Percentiles rank a stretch among this genome's conserved stretches.
Evolutionary conservation across 2,113 vertebrate genomes (phyloP).

Genomic region (Malurus alboscapulatus): DNA sequence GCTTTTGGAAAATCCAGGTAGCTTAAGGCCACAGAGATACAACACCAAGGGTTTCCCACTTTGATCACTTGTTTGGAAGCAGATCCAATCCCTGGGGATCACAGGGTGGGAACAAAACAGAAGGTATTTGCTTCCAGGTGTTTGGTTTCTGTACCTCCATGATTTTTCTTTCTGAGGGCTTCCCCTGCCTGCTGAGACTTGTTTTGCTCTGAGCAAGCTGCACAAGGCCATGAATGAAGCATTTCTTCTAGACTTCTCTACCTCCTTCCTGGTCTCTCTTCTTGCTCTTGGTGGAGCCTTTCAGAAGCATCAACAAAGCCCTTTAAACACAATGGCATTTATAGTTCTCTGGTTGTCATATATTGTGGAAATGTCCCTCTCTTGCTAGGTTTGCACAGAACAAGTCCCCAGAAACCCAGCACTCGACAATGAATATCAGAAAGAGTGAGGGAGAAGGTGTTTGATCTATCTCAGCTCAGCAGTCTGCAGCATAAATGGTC

Average conservation of each 20-base stretch:
- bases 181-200: slow-evolving; percentile 15
- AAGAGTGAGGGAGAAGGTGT: not conserved
- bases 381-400: not conserved
- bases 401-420: not conserved
- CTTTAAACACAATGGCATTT: not conserved
- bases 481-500: not conserved
- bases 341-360: not conserved
- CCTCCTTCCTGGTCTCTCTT: not conserved
- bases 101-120: not conserved
- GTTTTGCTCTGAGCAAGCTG: not conserved
- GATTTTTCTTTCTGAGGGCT: slow-evolving; percentile 8
- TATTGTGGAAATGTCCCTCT: not conserved
- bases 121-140: slow-evolving; percentile 4
- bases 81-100: not conserved
- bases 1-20: not conserved
- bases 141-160: not conserved
- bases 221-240: not conserved
- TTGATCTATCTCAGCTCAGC: not conserved
- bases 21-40: not conserved
- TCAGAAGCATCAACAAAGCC: not conserved
- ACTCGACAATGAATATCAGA: not conserved
- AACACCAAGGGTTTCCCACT: not conserved
- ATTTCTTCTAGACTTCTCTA: not conserved
- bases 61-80: slow-evolving; percentile 13
- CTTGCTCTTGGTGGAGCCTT: not conserved